Evolutionary conservation across 1,140 invertebrate species (phyloP), one percentile per base, ranked within the genome.

Genomic region (Reticulitermes speratus): DNA sequence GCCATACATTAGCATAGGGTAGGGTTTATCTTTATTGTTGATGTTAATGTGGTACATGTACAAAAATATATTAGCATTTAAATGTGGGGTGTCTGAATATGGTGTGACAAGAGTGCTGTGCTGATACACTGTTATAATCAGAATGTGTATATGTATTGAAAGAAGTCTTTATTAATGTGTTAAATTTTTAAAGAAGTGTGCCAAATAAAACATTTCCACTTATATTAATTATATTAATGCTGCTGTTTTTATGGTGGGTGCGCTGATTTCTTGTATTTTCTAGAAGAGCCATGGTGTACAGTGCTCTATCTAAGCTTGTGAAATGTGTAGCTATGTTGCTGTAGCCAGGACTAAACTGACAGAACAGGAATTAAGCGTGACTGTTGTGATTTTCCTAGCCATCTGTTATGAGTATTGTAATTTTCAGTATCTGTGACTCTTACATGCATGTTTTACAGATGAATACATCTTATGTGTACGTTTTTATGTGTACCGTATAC

Each of bases 401-500:
- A 30, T 75, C n/a, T 75, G n/a, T 25, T 75, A 30, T 9, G 14
- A 75, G n/a, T 75, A 30, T n/a, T 75, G 65, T 75, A 75, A 75
- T 30, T 75, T 19, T 75, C n/a, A 75, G 7, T 11, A 75, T 30
- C n/a, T 75, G 65, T 75, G n/a, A 38, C 38, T 38, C n/a, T 25
- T 75, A 75, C n/a, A 5, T 30, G n/a, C 65, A 75, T 75, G 65
- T 75, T 75, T 75, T 75, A 75, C n/a, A 75, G 30, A 75, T 75
- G n/a, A 75, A 75, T 75, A 75, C n/a, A 75, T 75, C 25, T 75
- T 19, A 75, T 75, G 65, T 75, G n/a, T 75, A 5, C 65, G n/a
- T 75, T 75, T 75, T 75, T 75, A 75, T 75, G n/a, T 75, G 65
- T 75, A 30, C 65, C 30, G 65, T 75, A 75, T 75, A 75, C n/a